Percentiles rank a stretch among this genome's conserved stretches.
Evolutionary conservation across 2,797 vertebrate genomes (phyloP).

Genomic region (Sparus aurata): DNA sequence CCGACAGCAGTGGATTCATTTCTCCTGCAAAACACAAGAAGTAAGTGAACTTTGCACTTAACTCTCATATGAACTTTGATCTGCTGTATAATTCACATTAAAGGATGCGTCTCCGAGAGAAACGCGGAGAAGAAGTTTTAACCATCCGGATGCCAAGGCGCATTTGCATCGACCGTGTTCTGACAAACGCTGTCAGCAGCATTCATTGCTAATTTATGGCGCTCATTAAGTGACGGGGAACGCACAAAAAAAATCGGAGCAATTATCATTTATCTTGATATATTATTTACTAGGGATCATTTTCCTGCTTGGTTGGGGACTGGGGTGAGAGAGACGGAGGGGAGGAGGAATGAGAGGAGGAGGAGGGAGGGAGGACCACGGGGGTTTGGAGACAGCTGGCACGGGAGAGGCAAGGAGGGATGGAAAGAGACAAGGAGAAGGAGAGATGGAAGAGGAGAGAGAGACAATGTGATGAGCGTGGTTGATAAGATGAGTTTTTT

Average conservation of each 20-base stretch:
- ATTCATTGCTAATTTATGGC: conserved; percentile 98
- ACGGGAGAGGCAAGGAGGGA: conserved; percentile 54
- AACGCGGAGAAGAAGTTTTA: conserved; percentile 32
- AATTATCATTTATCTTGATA: conserved; percentile 99
- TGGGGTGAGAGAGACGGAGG: conserved; percentile 52
- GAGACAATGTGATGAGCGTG: conserved; percentile 54
- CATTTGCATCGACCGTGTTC: conserved; percentile 80
- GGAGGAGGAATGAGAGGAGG: conserved; percentile 53
- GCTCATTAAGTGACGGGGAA: conserved; percentile 95
- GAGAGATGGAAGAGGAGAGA: conserved; percentile 47
- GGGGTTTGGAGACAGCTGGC: conserved; percentile 85
- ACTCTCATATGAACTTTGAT: conserved; percentile 1
- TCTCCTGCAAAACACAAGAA: conserved; percentile 3
- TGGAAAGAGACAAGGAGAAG: conserved; percentile 43
- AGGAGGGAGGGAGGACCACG: conserved; percentile 71
- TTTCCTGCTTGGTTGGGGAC: conserved; percentile 86
- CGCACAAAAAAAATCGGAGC: conserved; percentile 89
- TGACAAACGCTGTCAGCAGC: conserved; percentile 92
- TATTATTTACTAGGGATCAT: conserved; percentile 99
- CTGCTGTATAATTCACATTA: background rate
- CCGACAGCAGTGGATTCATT: background rate
- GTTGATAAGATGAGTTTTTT: conserved; percentile 28
- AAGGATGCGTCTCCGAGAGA: conserved; percentile 7
- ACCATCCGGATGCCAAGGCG: conserved; percentile 50
- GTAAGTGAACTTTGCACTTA: conserved; percentile 1